Evolutionary conservation across 2,113 vertebrate species (phyloP).

Genomic region (Phasianus colchicus): DNA sequence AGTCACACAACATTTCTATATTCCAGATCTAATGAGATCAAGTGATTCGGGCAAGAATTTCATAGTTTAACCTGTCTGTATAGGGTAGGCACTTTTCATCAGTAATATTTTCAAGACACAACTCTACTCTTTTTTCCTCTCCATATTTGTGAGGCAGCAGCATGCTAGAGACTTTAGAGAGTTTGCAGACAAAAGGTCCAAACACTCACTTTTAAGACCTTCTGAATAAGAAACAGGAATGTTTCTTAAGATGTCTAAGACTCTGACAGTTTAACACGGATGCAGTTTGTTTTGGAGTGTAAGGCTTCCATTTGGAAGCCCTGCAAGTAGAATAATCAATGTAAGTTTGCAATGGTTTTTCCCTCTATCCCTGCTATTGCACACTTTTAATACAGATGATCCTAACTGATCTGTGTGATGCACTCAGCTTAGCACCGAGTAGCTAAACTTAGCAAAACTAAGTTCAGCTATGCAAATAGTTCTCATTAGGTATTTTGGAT

Average conservation of each 20-base stretch:
- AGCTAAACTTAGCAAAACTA: background rate
- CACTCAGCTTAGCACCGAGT: background rate
- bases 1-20: background rate
- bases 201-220: background rate
- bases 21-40: background rate
- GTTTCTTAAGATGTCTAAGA: background rate
- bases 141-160: background rate
- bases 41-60: background rate
- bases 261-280: background rate
- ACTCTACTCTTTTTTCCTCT: accelerated
- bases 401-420: background rate
- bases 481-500: background rate
- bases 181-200: background rate
- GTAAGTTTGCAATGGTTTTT: background rate
- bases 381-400: background rate
- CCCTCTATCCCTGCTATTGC: background rate
- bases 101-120: background rate
- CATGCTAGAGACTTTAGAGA: background rate
- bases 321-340: background rate
- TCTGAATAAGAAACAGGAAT: background rate
- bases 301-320: background rate
- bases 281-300: background rate
- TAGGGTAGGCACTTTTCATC: background rate
- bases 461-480: background rate
- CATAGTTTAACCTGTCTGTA: background rate